Base-by-base conservation (phyloP, 2,797 vertebrate genomes). In the Lagodon rhomboides region DNA sequence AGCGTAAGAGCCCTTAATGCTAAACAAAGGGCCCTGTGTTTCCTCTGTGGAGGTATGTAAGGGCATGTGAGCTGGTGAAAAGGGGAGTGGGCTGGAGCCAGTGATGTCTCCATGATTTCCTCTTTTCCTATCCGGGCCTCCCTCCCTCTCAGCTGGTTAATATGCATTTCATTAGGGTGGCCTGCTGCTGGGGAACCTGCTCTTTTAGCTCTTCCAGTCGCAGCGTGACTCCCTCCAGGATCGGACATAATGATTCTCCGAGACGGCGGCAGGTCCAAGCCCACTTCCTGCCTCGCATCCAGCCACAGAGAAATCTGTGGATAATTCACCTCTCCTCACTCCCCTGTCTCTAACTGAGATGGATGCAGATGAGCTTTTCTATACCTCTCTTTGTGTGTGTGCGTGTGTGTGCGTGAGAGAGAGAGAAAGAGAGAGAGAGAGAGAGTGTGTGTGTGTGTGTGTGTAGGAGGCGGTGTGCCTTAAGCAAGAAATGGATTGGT, bases 401-500 rank as follows among this genome's bases (percentile, higher is more conserved):
- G 65, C 68, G 64, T 68, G 56, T 58, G 56, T 75, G 74, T 61
- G 79, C 71, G 75, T 51, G 27, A 27, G 27, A 27, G 3, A 27
- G 27, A 27, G 27, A 27, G 27, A 27, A 4, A 27, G 27, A 30
- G 30, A 34, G 30, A 6, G 30, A 34, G 30, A 34, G 30, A 6
- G 30, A 34, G 30, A 34, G 30, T 6, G 30, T 6, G 30, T 6
- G 30, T 66, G 77, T 51, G 59, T 51, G 66, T 49, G 63, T 62
- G 85, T 77, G 87, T 62, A 72, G 73, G 79, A 76, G 90, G 83
- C 12, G 43, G 67, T 75, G 79, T 53, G 84, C 88, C 84, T 88
- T 79, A 82, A 89, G 88, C 83, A 85, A 87, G 84, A 89, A 93
- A 91, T 87, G 85, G 91, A 91, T 91, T 78, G 86, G 79, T 90